These are phyloP conservation scores for Otolemur garnettii DNA, from an alignment of 2,113 vertebrate genomes.

Conservation along the genomic window DNA sequence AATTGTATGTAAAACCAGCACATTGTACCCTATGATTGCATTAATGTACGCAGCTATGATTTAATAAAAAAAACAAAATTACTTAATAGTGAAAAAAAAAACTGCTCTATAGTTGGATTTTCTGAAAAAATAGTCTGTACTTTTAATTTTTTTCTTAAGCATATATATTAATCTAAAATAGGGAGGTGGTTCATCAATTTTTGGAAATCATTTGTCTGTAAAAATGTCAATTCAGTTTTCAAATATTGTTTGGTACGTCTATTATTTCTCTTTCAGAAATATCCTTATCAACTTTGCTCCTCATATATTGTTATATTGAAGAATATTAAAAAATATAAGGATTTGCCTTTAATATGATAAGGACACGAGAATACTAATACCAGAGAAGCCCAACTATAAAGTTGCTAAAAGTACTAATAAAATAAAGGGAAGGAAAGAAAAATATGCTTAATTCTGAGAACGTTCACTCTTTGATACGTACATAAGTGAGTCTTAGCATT, in stretches of 20 bases:
- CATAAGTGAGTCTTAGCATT: neutral
- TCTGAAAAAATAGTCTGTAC: neutral
- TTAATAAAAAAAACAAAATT: no score
- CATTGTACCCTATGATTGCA: no score
- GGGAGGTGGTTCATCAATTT: neutral
- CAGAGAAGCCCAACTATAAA: neutral
- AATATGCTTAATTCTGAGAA: neutral
- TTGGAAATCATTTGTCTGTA: neutral
- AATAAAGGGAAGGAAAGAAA: constrained; percentile 3
- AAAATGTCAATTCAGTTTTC: neutral
- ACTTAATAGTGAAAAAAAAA: no score
- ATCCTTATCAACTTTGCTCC: neutral
- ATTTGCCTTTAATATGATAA: constrained; percentile 37
- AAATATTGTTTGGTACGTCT: neutral
- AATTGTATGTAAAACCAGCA: no score
- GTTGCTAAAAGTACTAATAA: constrained; percentile 5
- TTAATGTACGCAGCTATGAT: no score
- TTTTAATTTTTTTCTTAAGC: neutral
- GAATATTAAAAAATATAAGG: neutral
- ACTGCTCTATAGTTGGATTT: neutral
- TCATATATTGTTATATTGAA: neutral
- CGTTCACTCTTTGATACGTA: neutral
- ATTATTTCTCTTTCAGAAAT: neutral
- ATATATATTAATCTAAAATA: neutral
- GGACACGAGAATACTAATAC: neutral